Conservation (phyloP, 92 coral and sea anemone species). For the Bergia sp. region DNA sequence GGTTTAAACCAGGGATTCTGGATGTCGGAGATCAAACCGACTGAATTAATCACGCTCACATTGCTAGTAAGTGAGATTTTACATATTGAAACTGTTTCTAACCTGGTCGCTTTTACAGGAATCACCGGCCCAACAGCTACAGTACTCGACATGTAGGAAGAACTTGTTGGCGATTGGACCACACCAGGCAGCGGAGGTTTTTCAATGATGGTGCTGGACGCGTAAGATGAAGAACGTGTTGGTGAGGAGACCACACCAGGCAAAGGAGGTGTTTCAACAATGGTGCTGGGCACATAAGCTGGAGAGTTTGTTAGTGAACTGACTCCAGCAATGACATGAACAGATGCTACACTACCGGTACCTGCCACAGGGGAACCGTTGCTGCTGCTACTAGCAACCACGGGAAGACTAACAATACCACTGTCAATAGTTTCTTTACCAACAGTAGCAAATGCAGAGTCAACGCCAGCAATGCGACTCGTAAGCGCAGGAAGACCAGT, state of each 20-base stretch:
- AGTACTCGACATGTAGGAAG: neutral
- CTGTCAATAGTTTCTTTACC: neutral
- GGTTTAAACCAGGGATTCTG: no score
- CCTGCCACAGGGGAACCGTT: neutral
- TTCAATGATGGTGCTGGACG: neutral
- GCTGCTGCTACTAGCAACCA: constrained; percentile 1
- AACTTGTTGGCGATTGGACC: neutral
- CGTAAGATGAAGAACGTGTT: neutral
- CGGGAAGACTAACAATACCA: neutral
- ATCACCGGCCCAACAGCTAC: neutral
- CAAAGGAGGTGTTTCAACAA: neutral
- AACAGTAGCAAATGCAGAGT: neutral
- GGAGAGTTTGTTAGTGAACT: neutral
- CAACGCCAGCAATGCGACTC: neutral
- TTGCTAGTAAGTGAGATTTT: neutral
- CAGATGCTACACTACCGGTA: neutral
- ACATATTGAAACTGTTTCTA: neutral
- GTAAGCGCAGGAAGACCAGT: constrained; percentile 1
- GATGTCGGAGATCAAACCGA: no score
- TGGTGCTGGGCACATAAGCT: neutral
- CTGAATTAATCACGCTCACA: no score
- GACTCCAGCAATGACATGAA: neutral
- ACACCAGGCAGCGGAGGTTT: neutral
- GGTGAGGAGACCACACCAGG: neutral
- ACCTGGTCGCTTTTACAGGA: constrained; percentile 1